These are phyloP conservation scores for Anas platyrhynchos DNA, from an alignment of 2,113 vertebrate genomes.

Conservation along the genomic window DNA sequence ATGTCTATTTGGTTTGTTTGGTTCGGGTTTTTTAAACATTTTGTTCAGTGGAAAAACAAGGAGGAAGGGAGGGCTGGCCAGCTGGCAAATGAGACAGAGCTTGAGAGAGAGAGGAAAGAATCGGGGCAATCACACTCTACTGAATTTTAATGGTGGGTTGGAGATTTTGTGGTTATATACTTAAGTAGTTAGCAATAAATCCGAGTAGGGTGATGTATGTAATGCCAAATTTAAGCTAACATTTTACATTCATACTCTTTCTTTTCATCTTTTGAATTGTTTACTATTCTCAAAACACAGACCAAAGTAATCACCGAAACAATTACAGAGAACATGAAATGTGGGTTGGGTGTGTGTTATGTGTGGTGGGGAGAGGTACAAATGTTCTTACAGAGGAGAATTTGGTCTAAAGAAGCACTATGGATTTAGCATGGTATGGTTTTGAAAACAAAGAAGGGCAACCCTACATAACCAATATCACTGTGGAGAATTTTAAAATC, in stretches of 20 bases:
- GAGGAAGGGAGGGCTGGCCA: not conserved
- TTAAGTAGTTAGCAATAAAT: not conserved
- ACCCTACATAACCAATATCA: not conserved
- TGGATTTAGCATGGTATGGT: rapidly evolving
- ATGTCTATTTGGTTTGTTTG: not conserved
- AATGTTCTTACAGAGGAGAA: not conserved
- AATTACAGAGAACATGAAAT: not conserved
- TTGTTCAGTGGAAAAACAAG: not conserved
- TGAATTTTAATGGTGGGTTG: not conserved
- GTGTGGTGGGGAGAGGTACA: too few relatives aligned
- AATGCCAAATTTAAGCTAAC: not conserved
- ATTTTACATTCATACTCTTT: not conserved
- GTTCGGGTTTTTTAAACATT: not conserved
- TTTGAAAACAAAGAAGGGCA: not conserved
- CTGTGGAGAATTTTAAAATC: not conserved
- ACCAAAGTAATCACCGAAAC: not conserved
- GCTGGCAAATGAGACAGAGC: not conserved
- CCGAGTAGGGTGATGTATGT: not conserved
- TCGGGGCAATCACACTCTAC: not conserved
- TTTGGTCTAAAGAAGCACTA: not conserved
- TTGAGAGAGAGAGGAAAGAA: not conserved
- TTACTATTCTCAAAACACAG: not conserved
- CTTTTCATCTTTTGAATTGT: not conserved
- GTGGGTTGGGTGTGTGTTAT: too few relatives aligned
- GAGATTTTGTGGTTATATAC: not conserved